Base-by-base conservation (phyloP, 1,140 invertebrate species). In the Drosophila persimilis region DNA sequence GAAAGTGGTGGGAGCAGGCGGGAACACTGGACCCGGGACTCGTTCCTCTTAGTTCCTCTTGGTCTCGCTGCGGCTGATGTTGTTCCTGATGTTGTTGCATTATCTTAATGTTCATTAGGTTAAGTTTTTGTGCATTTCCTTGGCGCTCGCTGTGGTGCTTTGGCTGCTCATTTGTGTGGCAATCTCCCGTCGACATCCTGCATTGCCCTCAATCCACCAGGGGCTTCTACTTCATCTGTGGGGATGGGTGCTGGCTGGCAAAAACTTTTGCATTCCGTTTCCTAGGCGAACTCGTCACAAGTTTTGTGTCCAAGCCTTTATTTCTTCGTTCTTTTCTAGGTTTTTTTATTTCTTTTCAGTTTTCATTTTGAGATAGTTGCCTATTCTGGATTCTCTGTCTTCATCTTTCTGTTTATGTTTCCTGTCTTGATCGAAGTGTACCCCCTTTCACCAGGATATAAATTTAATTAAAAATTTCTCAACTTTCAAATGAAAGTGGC, bases 41-140 rank as follows among this genome's bases (percentile, higher is more conserved):
- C 13, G 29, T 39, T 41, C 8, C 24, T 56, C 17, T 22, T 44
- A 26, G 24, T 48, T 29, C 8, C 4, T 51, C 39, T 35, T 15
- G 26, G 47, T 54, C 29, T 39, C 35, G n/a, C 24, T 46, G 9
- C 15, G n/a, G 26, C 35, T 11, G 47, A 67, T 15, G 64, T 41
- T 60, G 55, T 50, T 58, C 43, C 31, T 69, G 53, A 69, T 86
- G 69, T 75, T 81, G 83, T 83, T 89, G 83, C 83, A 86, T 88
- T 86, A 86, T 88, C 83, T 86, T 88, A 86, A 86, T 88, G 83
- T 86, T 86, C 83, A 86, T 86, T 88, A 79, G 81, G 78, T 86
- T 88, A 86, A 88, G 81, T 86, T 85, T 69, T 86, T 78, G 81
- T 78, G 81, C 78, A 88, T 81, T 86, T 85, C 79, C 81, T 72